Evolutionary conservation across 2,888 invertebrate species (phyloP).

Genomic region (Tinea trinotella): DNA sequence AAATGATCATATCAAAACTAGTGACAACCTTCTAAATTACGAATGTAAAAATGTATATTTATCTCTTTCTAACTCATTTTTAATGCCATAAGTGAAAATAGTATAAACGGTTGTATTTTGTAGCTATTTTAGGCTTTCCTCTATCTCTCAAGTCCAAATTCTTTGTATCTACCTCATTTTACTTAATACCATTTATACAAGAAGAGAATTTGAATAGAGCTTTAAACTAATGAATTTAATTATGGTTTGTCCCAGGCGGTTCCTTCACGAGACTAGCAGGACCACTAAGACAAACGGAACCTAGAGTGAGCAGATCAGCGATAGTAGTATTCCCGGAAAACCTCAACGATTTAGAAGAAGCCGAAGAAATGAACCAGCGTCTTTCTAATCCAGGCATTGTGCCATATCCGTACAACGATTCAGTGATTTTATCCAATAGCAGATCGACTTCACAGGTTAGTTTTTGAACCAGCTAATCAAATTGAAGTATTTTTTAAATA

Average conservation of each 20-base stretch:
- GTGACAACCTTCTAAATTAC: too few relatives aligned
- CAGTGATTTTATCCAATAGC: constrained; percentile 34
- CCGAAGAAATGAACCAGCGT: constrained; percentile 37
- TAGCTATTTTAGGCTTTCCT: too few relatives aligned
- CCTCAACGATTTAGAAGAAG: constrained; percentile 38
- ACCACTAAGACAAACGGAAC: constrained; percentile 38
- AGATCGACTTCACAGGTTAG: constrained; percentile 45
- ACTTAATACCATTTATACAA: too few relatives aligned
- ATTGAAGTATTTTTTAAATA: too few relatives aligned
- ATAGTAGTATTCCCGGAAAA: constrained; percentile 39
- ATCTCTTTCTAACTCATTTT: too few relatives aligned
- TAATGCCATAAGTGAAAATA: too few relatives aligned
- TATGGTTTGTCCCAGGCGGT: constrained; percentile 45
- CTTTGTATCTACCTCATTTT: too few relatives aligned
- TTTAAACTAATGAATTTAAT: background rate
- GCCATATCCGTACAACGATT: constrained; percentile 34
- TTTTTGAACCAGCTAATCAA: constrained; percentile 45
- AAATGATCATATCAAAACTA: too few relatives aligned
- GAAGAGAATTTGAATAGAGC: too few relatives aligned
- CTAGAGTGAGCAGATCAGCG: constrained; percentile 45
- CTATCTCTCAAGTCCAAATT: too few relatives aligned
- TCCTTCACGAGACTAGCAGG: constrained; percentile 54
- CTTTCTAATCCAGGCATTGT: constrained; percentile 22
- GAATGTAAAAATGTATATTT: too few relatives aligned
- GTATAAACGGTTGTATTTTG: too few relatives aligned